These are phyloP conservation scores for Ericerus pela DNA, from an alignment of 1,140 invertebrate genomes.

Conservation along the genomic window DNA sequence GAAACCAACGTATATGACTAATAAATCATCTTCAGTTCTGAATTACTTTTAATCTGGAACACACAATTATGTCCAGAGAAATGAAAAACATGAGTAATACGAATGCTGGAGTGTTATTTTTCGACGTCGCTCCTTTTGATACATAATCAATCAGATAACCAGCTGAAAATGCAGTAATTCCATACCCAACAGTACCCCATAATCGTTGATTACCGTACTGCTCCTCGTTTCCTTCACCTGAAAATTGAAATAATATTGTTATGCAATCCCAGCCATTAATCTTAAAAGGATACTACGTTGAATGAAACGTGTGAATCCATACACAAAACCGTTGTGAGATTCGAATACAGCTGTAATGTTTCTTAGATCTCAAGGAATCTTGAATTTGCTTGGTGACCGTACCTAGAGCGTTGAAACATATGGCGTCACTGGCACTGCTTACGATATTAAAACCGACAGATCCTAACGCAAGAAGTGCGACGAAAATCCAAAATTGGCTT, in stretches of 20 bases:
- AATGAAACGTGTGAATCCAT: too few relatives aligned
- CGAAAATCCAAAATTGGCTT: conserved; percentile 51
- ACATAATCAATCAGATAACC: conserved; percentile 45
- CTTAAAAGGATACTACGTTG: too few relatives aligned
- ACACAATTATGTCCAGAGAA: conserved; percentile 44
- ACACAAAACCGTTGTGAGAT: too few relatives aligned
- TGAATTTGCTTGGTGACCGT: too few relatives aligned
- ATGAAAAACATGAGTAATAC: conserved; percentile 45
- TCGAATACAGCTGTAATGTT: too few relatives aligned
- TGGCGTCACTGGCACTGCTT: conserved; percentile 60
- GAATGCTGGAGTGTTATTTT: conserved; percentile 53
- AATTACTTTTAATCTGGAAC: conserved; percentile 41
- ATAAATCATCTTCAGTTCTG: background rate
- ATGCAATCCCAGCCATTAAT: too few relatives aligned
- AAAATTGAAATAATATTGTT: too few relatives aligned
- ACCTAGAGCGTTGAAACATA: conserved; percentile 67
- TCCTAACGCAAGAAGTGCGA: conserved; percentile 50
- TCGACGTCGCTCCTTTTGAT: conserved; percentile 35
- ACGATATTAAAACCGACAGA: conserved; percentile 58
- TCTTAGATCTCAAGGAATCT: too few relatives aligned
- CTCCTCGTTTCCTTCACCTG: conserved; percentile 37
- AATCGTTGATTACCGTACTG: conserved; percentile 60
- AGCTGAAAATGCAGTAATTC: conserved; percentile 45
- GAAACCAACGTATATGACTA: background rate
- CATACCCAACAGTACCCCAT: conserved; percentile 64